phyloP scores from a whole-genome alignment of 2,797 vertebrate species.

The Phoeniculus purpureus region DNA sequence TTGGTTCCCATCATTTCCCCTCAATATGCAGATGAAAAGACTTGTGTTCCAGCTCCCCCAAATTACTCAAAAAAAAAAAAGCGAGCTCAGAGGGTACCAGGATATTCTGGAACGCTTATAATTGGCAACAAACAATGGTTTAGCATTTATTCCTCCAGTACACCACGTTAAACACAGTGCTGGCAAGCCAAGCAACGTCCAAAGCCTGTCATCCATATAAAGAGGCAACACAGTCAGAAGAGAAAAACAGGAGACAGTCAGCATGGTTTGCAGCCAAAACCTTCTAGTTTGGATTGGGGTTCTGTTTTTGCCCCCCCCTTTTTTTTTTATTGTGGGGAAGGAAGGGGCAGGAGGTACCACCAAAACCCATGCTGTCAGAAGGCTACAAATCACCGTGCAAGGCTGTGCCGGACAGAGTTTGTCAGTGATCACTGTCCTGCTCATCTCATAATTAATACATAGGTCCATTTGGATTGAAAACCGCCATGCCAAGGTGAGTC shows the following conservation, averaged over 20 bases:
- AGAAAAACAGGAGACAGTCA: constrained; percentile 52
- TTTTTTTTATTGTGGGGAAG: background rate
- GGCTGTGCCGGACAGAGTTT: constrained; percentile 30
- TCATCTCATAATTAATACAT: constrained; percentile 7
- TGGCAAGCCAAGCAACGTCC: constrained; percentile 63
- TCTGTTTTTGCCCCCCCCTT: rapidly evolving
- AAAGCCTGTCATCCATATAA: constrained; percentile 64
- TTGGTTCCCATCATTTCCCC: constrained; percentile 2
- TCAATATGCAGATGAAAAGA: constrained; percentile 67
- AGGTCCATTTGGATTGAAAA: background rate
- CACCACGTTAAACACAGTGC: constrained; percentile 57
- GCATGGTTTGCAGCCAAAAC: constrained; percentile 54
- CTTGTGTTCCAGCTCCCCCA: constrained; percentile 63
- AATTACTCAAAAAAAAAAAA: constrained; percentile 14
- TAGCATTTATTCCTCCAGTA: constrained; percentile 51
- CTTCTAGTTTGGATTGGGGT: background rate
- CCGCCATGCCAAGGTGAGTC: background rate
- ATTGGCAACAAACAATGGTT: constrained; percentile 50
- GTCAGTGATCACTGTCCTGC: constrained; percentile 37
- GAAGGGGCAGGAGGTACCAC: constrained; percentile 40
- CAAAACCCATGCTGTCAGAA: constrained; percentile 13
- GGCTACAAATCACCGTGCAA: constrained; percentile 43
- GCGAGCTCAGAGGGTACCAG: constrained; percentile 27
- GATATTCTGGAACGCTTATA: constrained; percentile 49
- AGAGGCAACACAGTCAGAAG: constrained; percentile 65